A percentile compares a stretch with the other conserved stretches of the same genome.
phyloP scores from a whole-genome alignment of 2,113 vertebrate genomes.

The Amia ocellicauda region DNA sequence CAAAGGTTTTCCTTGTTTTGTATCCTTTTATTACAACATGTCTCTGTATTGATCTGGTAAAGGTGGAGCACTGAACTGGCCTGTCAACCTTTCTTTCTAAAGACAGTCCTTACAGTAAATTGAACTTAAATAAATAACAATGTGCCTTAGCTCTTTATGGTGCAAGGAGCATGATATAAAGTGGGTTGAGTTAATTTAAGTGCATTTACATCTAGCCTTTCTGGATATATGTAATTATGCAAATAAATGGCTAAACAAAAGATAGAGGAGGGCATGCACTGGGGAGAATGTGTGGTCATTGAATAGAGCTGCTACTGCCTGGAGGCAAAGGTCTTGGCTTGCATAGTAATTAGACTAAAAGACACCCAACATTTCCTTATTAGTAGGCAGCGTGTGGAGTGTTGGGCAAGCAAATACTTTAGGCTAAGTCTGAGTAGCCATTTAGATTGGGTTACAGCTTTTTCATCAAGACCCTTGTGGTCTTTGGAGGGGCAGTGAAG shows the following conservation, averaged over 20 bases:
- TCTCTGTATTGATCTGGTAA: too few species aligned
- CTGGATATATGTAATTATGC: constrained; percentile 66
- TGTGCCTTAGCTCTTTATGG: too few species aligned
- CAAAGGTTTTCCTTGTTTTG: too few species aligned
- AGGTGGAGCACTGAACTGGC: too few species aligned
- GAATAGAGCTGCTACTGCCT: constrained; percentile 66
- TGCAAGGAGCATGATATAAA: too few species aligned
- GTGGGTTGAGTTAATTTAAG: neutral
- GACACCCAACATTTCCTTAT: constrained; percentile 74
- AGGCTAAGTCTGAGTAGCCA: constrained; percentile 60
- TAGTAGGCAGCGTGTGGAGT: constrained; percentile 75
- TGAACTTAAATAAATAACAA: too few species aligned
- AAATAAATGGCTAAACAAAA: constrained; percentile 4
- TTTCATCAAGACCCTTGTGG: constrained; percentile 34
- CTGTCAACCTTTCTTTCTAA: too few species aligned
- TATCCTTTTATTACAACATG: too few species aligned
- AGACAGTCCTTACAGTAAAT: too few species aligned
- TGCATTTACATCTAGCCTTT: constrained; percentile 35
- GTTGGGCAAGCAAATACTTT: constrained; percentile 67
- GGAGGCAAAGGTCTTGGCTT: constrained; percentile 74
- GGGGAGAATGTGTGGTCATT: constrained; percentile 73
- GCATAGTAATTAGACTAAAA: constrained; percentile 77
- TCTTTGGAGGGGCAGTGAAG: constrained; percentile 18
- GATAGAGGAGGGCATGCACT: constrained; percentile 43
- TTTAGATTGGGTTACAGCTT: constrained; percentile 65